A percentile compares a stretch with the other conserved stretches of the same genome.
Conservation (phyloP, 2,888 invertebrate species). For the Tortricodes alternella region DNA sequence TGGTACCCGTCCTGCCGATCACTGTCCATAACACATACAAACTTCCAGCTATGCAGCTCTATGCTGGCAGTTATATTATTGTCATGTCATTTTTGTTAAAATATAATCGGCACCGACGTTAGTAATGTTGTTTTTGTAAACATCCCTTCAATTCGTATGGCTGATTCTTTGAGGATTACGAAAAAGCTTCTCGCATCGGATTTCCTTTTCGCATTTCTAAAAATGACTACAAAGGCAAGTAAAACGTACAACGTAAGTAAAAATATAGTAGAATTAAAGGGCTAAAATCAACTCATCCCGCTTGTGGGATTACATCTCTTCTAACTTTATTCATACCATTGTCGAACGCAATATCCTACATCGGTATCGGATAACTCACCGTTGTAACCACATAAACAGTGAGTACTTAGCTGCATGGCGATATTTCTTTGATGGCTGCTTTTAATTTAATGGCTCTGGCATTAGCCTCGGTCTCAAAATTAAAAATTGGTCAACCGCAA, state of each 20-base stretch:
- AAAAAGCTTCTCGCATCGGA: too few species aligned
- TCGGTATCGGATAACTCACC: not conserved
- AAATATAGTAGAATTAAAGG: not conserved
- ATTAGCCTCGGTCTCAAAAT: constrained; percentile 21
- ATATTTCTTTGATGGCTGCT: constrained; percentile 13
- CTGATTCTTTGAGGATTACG: too few species aligned
- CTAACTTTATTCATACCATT: not conserved
- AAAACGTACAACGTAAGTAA: not conserved
- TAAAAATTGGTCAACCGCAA: constrained; percentile 26
- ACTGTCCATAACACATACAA: too few species aligned
- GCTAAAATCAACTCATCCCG: not conserved
- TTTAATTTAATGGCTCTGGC: constrained; percentile 13
- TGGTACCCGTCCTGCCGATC: too few species aligned
- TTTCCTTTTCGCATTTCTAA: too few species aligned
- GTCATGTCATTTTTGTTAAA: too few species aligned
- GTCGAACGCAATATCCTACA: not conserved
- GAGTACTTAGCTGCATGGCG: not conserved
- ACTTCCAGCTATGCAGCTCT: too few species aligned
- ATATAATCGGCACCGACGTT: too few species aligned
- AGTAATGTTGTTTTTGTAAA: too few species aligned
- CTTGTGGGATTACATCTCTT: not conserved
- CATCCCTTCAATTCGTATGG: too few species aligned
- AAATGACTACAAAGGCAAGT: not conserved
- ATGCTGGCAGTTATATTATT: too few species aligned
- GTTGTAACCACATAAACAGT: not conserved